Conservation (phyloP, 2,888 invertebrate genomes). For the Nasonovia ribisnigri region DNA sequence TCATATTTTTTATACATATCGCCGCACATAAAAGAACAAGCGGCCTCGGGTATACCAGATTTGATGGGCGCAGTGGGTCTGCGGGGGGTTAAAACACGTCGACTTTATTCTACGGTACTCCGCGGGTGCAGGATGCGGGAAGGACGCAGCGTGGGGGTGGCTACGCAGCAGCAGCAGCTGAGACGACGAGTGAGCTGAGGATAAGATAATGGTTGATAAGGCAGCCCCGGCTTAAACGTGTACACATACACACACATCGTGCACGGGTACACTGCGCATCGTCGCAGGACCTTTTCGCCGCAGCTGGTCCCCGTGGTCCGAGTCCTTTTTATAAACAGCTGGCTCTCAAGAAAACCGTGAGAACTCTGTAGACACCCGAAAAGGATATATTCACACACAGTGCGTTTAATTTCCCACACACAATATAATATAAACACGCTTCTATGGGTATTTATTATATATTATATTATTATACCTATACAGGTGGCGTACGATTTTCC, state of each 20-base stretch:
- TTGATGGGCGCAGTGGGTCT: neutral
- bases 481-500: neutral
- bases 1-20: neutral
- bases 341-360: conserved; percentile 63
- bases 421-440: neutral
- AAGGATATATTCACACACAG: conserved; percentile 55
- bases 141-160: neutral
- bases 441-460: neutral
- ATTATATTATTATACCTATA: neutral
- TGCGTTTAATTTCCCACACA: conserved; percentile 35
- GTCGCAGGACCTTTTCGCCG: conserved; percentile 30
- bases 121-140: neutral
- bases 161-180: conserved; percentile 18
- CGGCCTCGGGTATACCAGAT: neutral
- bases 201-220: conserved; percentile 60
- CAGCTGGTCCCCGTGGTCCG: conserved; percentile 62
- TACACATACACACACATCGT: neutral
- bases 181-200: conserved; percentile 33
- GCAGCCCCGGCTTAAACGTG: conserved; percentile 3
- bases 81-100: neutral
- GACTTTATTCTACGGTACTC: neutral
- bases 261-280: neutral
- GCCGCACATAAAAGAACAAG: neutral
- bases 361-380: conserved; percentile 47
- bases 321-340: conserved; percentile 61